These are phyloP conservation scores for Cataglyphis rosenhaueri DNA, from an alignment of 2,888 invertebrate genomes.

Conservation along the genomic window DNA sequence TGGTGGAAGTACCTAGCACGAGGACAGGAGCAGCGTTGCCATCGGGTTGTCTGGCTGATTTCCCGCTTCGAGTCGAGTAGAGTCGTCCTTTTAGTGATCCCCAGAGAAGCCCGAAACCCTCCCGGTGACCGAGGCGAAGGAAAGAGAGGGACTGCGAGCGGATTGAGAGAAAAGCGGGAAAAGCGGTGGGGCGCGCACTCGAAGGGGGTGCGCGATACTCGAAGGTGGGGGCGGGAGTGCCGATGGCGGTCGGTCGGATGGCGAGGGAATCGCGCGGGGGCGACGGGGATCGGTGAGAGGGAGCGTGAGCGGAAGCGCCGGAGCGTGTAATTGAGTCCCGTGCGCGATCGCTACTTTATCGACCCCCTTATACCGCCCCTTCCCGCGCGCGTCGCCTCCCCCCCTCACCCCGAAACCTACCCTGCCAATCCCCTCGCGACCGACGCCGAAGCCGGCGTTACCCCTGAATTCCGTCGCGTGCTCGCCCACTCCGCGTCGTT, in stretches of 20 bases:
- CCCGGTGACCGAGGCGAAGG: slow-evolving; percentile 57
- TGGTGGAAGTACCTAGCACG: slow-evolving; percentile 54
- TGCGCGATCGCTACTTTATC: slow-evolving; percentile 85
- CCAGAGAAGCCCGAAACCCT: slow-evolving; percentile 53
- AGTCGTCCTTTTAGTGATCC: slow-evolving; percentile 78
- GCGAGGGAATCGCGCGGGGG: slow-evolving; percentile 26
- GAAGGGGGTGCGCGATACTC: slow-evolving; percentile 44
- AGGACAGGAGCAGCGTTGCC: slow-evolving; percentile 77
- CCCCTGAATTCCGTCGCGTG: slow-evolving; percentile 63
- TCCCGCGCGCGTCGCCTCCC: slow-evolving; percentile 57
- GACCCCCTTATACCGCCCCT: slow-evolving; percentile 80
- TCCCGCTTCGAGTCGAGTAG: slow-evolving; percentile 73
- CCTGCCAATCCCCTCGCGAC: slow-evolving; percentile 51
- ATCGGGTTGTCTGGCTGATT: slow-evolving; percentile 79
- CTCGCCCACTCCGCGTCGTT: slow-evolving; percentile 53
- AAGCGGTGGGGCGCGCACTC: slow-evolving; percentile 57
- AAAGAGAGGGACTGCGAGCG: slow-evolving; percentile 45
- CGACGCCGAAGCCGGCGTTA: slow-evolving; percentile 53
- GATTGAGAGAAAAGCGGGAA: slow-evolving; percentile 74
- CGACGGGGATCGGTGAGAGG: slow-evolving; percentile 57
- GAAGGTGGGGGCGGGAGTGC: slow-evolving; percentile 64
- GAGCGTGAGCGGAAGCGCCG: slow-evolving; percentile 79
- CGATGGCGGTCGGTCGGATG: slow-evolving; percentile 63
- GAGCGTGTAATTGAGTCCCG: slow-evolving; percentile 85
- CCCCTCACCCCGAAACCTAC: neutral